phyloP scores from a whole-genome alignment of 2,113 vertebrate species.

The Orycteropus afer region DNA sequence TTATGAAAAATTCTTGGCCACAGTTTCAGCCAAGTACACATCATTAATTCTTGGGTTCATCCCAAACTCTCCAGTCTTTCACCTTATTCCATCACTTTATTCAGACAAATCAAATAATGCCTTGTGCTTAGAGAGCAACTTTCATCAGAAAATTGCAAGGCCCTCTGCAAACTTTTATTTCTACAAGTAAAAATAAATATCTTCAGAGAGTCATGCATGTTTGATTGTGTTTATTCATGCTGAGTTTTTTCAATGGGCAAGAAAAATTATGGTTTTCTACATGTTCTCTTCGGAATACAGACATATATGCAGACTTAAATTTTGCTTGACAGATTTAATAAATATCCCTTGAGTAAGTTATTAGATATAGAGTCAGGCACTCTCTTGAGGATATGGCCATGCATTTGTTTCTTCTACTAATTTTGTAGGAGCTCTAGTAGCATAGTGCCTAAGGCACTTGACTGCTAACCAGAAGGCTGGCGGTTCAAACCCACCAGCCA shows the following conservation, averaged over 20 bases:
- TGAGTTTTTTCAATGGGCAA: background rate
- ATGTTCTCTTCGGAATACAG: conserved; percentile 65
- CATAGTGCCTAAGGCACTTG: no score
- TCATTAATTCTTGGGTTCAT: conserved; percentile 79
- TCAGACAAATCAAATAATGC: conserved; percentile 74
- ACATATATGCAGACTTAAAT: conserved; percentile 53
- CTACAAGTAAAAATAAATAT: conserved; percentile 56
- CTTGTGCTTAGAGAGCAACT: conserved; percentile 71
- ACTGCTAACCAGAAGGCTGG: no score
- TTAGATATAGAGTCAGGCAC: conserved; percentile 59
- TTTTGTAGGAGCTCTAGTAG: no score
- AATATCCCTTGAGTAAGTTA: conserved; percentile 65
- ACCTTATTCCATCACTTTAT: conserved; percentile 70
- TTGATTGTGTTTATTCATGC: conserved; percentile 60
- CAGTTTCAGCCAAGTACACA: conserved; percentile 71
- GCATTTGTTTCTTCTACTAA: conserved; percentile 55
- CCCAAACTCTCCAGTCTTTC: conserved; percentile 70
- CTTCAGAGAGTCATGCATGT: conserved; percentile 54
- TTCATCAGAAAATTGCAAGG: conserved; percentile 67
- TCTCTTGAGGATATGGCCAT: conserved; percentile 28
- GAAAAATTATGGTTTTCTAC: conserved; percentile 49
- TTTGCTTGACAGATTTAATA: conserved; percentile 67
- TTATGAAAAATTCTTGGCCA: conserved; percentile 74
- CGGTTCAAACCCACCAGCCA: no score
- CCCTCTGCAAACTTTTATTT: conserved; percentile 62